These are phyloP conservation scores for Drosophila eugracilis DNA, from an alignment of 1,140 invertebrate genomes.

Conservation along the genomic window DNA sequence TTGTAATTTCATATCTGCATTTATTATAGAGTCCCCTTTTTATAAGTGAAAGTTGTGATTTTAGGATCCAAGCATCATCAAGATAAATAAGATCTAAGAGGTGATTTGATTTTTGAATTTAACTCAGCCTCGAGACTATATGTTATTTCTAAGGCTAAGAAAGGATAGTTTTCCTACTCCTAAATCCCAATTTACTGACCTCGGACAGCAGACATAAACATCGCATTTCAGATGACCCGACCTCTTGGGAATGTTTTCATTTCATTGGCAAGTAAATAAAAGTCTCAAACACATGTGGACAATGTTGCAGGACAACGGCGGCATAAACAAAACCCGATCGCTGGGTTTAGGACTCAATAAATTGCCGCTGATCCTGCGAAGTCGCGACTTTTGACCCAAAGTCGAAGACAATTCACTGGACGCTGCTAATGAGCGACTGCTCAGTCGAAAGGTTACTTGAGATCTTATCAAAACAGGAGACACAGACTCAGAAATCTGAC, in stretches of 20 bases:
- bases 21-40: not conserved
- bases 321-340: slow-evolving; percentile 62
- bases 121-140: no score
- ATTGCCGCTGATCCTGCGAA: slow-evolving; percentile 42
- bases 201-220: slow-evolving; percentile 39
- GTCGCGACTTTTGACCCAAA: slow-evolving; percentile 65
- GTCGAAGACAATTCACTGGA: slow-evolving; percentile 45
- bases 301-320: slow-evolving; percentile 50
- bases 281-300: slow-evolving; percentile 64
- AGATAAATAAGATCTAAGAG: not conserved
- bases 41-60: no score
- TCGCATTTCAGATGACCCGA: slow-evolving; percentile 1
- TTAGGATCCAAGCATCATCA: not conserved
- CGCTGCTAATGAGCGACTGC: slow-evolving; percentile 64
- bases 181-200: not conserved
- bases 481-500: slow-evolving; percentile 28
- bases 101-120: no score
- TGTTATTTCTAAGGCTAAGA: no score
- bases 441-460: slow-evolving; percentile 64
- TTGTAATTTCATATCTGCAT: slow-evolving; percentile 3
- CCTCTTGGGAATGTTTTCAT: slow-evolving; percentile 24
- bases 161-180: not conserved
- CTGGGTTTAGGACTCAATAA: slow-evolving; percentile 32
- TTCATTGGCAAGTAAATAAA: slow-evolving; percentile 31
- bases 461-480: slow-evolving; percentile 78